These are phyloP conservation scores for Heterocephalus glaber DNA, from an alignment of 2,113 vertebrate species.

Conservation along the genomic window DNA sequence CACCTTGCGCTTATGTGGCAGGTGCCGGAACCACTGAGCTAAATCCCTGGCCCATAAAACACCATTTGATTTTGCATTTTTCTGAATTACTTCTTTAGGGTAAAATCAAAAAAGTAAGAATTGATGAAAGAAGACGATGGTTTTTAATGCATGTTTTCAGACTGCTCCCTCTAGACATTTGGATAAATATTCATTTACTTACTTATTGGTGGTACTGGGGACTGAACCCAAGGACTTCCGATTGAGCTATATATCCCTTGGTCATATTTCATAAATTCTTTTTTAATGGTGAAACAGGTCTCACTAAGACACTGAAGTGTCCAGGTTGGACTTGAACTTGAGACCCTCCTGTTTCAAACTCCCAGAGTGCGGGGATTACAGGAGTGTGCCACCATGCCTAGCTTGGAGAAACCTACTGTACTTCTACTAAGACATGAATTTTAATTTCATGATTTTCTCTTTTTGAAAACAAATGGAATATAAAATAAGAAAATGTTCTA, in stretches of 20 bases:
- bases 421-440: background rate
- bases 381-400: background rate
- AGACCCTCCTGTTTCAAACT: background rate
- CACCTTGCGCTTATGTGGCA: too few species aligned
- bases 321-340: background rate
- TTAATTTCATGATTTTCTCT: slow-evolving; percentile 12
- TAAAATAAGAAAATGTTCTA: background rate
- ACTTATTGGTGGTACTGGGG: background rate
- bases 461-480: background rate
- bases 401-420: background rate
- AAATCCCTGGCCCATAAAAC: too few species aligned
- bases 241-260: background rate
- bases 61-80: slow-evolving; percentile 13
- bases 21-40: too few species aligned
- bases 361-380: background rate
- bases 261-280: too few species aligned
- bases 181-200: background rate
- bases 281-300: background rate
- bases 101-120: slow-evolving; percentile 43
- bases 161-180: background rate
- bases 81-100: slow-evolving; percentile 52
- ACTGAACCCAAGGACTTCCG: background rate
- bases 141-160: background rate
- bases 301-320: background rate
- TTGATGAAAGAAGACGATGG: background rate